Evolutionary conservation across 2,888 invertebrate genomes (phyloP).

Genomic region (Agriopis aurantiaria): DNA sequence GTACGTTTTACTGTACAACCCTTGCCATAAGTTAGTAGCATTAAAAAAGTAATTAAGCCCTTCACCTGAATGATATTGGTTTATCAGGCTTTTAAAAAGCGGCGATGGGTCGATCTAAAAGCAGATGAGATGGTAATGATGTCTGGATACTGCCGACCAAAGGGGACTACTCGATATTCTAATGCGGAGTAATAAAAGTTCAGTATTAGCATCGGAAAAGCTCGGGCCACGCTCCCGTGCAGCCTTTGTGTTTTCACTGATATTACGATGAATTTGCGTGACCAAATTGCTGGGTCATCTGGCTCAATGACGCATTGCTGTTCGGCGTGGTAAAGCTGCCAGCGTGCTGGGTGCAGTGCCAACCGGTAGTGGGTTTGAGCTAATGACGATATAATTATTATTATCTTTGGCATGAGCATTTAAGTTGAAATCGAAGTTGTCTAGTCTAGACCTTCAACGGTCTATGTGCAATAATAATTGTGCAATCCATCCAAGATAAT

Average conservation of each 20-base stretch:
- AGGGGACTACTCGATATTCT: conserved; percentile 72
- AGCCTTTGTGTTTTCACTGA: conserved; percentile 17
- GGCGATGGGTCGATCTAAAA: conserved; percentile 42
- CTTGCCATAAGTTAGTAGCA: not conserved
- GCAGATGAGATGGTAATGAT: conserved; percentile 67
- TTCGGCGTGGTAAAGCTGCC: too few relatives aligned
- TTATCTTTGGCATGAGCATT: too few relatives aligned
- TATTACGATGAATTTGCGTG: not conserved
- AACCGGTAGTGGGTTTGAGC: too few relatives aligned
- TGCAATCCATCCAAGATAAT: too few relatives aligned
- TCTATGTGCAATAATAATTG: too few relatives aligned
- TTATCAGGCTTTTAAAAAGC: conserved; percentile 35
- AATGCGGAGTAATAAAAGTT: conserved; percentile 73
- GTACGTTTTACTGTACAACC: not conserved
- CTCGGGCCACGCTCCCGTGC: conserved; percentile 38
- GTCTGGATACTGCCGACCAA: conserved; percentile 57
- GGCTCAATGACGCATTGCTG: too few relatives aligned
- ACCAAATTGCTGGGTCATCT: too few relatives aligned
- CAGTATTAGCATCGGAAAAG: conserved; percentile 65
- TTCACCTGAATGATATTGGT: conserved; percentile 15
- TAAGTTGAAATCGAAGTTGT: too few relatives aligned
- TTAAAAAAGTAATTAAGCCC: conserved; percentile 30
- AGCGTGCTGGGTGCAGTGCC: too few relatives aligned
- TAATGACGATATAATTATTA: too few relatives aligned
- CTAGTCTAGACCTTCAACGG: too few relatives aligned